Percentiles rank a stretch among this genome's conserved stretches.
Evolutionary conservation across 2,888 invertebrate species (phyloP).

Genomic region (Leucoptera coffeella): DNA sequence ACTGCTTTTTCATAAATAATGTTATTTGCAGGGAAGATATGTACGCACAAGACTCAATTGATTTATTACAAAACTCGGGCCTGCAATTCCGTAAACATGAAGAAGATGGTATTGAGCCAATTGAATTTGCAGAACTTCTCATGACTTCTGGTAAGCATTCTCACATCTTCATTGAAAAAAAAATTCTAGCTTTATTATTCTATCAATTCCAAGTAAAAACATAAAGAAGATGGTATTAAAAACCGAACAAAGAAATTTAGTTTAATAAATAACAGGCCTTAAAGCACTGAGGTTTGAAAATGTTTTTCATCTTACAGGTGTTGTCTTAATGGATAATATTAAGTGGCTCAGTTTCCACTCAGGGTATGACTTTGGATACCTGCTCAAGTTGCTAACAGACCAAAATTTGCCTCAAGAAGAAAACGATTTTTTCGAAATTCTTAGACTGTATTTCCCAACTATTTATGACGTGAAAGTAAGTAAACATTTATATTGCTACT

Average conservation of each 20-base stretch:
- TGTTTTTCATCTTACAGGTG: constrained; percentile 59
- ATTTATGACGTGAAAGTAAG: constrained; percentile 95
- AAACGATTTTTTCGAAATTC: constrained; percentile 90
- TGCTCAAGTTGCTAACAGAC: constrained; percentile 90
- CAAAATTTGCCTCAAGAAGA: constrained; percentile 93
- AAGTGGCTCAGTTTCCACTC: constrained; percentile 99
- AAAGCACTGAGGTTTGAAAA: no score
- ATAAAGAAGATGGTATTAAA: no score
- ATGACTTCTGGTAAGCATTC: constrained; percentile 78
- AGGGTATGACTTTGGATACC: constrained; percentile 98
- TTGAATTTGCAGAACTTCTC: constrained; percentile 94
- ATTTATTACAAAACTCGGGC: constrained; percentile 92
- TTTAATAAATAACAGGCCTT: no score
- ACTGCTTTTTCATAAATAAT: no score
- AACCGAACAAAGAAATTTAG: no score
- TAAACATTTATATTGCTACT: no score
- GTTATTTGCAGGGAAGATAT: constrained; percentile 78
- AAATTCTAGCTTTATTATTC: background rate
- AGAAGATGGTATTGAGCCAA: constrained; percentile 95
- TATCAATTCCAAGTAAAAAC: no score
- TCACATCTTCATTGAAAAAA: background rate
- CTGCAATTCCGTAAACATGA: constrained; percentile 98
- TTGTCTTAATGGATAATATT: constrained; percentile 92
- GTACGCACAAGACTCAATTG: constrained; percentile 99
- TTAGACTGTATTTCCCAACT: constrained; percentile 91